Conservation (phyloP, 2,888 invertebrate species). For the Hetaerina titia region DNA sequence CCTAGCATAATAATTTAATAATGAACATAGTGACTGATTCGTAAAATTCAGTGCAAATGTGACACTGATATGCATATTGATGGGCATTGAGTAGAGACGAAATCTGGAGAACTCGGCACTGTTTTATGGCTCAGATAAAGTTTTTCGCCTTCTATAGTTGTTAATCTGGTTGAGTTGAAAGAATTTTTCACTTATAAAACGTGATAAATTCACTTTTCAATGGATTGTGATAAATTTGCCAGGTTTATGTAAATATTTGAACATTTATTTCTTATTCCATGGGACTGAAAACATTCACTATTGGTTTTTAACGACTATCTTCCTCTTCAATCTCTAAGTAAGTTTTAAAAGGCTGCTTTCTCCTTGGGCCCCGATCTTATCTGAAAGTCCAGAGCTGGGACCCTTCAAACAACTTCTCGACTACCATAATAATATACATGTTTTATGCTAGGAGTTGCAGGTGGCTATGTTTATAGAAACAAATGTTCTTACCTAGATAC, state of each 20-base stretch:
- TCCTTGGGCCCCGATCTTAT: slow-evolving; percentile 29
- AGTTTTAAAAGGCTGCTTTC: slow-evolving; percentile 18
- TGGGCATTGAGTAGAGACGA: no score
- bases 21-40: no score
- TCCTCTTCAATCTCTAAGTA: neutral
- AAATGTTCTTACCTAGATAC: neutral
- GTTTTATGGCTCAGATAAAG: no score
- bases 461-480: neutral
- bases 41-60: no score
- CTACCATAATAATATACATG: neutral
- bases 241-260: neutral
- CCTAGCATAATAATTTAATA: no score
- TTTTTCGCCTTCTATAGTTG: neutral
- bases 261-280: neutral
- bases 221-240: neutral
- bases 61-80: no score
- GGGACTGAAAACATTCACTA: neutral
- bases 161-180: neutral
- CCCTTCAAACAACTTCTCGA: neutral
- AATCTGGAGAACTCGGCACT: no score
- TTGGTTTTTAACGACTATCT: slow-evolving; percentile 20
- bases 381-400: neutral
- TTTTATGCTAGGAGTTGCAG: neutral
- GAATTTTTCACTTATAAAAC: neutral
- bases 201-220: neutral